These are phyloP conservation scores for Epinotia bilunana DNA, from an alignment of 2,888 invertebrate species.

Conservation along the genomic window DNA sequence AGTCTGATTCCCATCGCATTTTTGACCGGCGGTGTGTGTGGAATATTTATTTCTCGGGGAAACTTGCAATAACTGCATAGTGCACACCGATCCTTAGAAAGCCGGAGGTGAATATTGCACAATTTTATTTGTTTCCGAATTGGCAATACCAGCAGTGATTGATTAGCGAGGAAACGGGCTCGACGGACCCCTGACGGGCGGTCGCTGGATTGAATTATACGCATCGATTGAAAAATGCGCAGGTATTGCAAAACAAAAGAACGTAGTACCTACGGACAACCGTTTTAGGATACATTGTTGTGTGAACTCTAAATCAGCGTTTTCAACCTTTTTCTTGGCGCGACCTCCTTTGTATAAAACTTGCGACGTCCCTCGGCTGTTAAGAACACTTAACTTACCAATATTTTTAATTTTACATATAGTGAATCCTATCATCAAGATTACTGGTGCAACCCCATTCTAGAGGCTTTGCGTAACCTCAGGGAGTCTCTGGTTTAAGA, in stretches of 20 bases:
- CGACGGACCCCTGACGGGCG: slow-evolving; percentile 65
- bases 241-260: not conserved
- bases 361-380: too few relatives aligned
- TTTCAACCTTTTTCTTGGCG: too few relatives aligned
- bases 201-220: slow-evolving; percentile 62
- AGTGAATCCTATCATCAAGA: too few relatives aligned
- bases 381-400: too few relatives aligned
- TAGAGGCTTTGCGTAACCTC: too few relatives aligned
- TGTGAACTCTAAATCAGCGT: too few relatives aligned
- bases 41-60: not conserved
- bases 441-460: too few relatives aligned
- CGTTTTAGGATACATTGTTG: not conserved
- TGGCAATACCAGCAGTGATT: slow-evolving; percentile 57
- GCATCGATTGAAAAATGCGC: slow-evolving; percentile 50
- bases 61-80: not conserved
- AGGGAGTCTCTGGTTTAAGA: too few relatives aligned
- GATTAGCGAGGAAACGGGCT: slow-evolving; percentile 61
- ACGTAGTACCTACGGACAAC: not conserved
- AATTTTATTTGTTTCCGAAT: slow-evolving; percentile 1
- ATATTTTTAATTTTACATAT: too few relatives aligned
- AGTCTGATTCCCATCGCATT: too few relatives aligned
- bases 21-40: too few relatives aligned
- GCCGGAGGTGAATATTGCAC: slow-evolving; percentile 7
- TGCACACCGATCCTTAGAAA: not conserved
- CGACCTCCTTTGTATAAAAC: too few relatives aligned